phyloP scores from a whole-genome alignment of 2,113 vertebrate species.

The Sialia sialis region DNA sequence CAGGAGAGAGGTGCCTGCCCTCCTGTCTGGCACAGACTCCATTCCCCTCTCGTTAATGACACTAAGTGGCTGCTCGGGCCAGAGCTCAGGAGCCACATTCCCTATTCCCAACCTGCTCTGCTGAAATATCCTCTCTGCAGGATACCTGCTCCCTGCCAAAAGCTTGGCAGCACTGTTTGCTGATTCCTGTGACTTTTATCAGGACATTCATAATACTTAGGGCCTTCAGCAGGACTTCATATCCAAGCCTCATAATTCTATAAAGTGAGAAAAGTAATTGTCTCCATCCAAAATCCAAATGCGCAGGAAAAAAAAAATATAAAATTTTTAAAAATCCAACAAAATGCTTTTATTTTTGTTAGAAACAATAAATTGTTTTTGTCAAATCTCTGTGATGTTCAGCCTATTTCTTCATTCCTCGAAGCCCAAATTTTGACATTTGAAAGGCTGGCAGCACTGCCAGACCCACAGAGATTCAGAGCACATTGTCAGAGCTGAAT shows the following conservation, averaged over 20 bases:
- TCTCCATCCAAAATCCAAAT: not conserved
- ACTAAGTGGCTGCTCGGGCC: not conserved
- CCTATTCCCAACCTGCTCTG: not conserved
- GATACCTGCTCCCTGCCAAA: not conserved
- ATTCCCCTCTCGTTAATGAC: not conserved
- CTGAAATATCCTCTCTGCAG: not conserved
- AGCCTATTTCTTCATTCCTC: not conserved
- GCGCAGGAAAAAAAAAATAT: not conserved
- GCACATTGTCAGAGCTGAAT: not conserved
- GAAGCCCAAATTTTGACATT: not conserved
- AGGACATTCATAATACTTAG: not conserved
- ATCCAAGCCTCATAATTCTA: not conserved
- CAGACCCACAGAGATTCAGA: not conserved
- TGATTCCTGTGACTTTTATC: not conserved
- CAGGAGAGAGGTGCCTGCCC: not conserved
- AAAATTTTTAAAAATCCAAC: not conserved
- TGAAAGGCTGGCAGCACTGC: not conserved
- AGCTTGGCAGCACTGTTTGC: not conserved
- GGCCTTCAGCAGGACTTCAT: not conserved
- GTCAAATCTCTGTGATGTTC: not conserved
- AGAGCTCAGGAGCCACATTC: not conserved
- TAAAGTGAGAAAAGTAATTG: not conserved
- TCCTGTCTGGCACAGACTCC: not conserved
- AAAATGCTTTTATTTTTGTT: not conserved
- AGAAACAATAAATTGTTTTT: not conserved